Evolutionary conservation across 2,113 vertebrate genomes (phyloP).

Genomic region (Arizona elegans): DNA sequence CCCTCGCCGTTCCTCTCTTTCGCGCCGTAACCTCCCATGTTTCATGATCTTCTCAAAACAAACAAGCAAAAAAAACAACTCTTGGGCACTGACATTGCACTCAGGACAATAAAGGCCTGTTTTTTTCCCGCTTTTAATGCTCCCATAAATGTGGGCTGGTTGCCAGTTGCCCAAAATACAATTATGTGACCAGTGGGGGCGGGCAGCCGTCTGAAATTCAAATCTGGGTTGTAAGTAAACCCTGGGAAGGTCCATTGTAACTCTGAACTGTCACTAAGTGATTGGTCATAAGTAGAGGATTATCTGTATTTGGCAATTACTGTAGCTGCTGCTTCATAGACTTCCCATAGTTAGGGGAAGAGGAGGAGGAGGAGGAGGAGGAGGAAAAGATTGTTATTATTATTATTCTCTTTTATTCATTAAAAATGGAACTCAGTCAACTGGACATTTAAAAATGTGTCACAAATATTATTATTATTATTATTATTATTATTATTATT

Average conservation of each 20-base stretch:
- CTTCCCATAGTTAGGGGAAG: background rate
- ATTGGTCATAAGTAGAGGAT: too few species aligned
- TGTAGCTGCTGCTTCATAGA: background rate
- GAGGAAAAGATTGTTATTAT: too few species aligned
- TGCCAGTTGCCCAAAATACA: background rate
- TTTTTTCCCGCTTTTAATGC: background rate
- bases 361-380: too few species aligned
- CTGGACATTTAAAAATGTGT: too few species aligned
- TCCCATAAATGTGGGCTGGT: background rate
- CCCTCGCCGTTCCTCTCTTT: background rate
- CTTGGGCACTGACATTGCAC: background rate
- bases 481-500: too few species aligned
- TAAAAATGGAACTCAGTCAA: too few species aligned
- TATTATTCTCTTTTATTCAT: too few species aligned
- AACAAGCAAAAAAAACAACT: background rate
- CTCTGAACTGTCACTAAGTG: background rate
- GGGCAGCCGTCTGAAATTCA: background rate
- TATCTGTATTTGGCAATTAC: background rate
- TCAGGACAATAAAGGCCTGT: background rate
- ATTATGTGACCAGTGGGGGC: background rate
- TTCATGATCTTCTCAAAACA: background rate
- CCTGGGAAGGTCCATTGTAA: background rate
- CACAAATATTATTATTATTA: too few species aligned
- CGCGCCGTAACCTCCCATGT: background rate
- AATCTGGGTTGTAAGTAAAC: background rate